These are phyloP conservation scores for Ernsta delagoae DNA, from an alignment of 2,888 invertebrate genomes.

Conservation along the genomic window DNA sequence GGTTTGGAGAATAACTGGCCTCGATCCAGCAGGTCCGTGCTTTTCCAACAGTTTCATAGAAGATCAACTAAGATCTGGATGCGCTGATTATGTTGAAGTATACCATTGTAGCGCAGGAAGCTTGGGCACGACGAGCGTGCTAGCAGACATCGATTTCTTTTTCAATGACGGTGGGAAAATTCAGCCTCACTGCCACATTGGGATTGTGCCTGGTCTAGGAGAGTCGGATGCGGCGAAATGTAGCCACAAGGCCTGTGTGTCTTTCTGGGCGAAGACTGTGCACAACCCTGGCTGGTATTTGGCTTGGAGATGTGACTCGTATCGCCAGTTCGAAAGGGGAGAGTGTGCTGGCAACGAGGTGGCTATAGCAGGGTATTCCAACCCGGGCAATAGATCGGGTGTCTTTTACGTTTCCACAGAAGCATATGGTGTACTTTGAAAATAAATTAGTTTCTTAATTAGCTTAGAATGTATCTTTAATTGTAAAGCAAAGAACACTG, in stretches of 20 bases:
- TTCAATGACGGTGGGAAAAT: conserved; percentile 82
- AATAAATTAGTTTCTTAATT: not conserved
- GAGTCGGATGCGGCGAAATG: conserved; percentile 72
- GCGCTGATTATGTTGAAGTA: conserved; percentile 85
- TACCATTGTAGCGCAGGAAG: conserved; percentile 86
- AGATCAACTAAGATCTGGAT: conserved; percentile 78
- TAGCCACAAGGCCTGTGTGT: conserved; percentile 74
- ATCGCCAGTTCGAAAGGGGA: conserved; percentile 62
- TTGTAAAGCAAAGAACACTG: not conserved
- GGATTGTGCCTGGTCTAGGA: conserved; percentile 64
- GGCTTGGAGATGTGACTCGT: conserved; percentile 70
- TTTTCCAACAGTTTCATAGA: conserved; percentile 70
- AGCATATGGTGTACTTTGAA: conserved; percentile 51
- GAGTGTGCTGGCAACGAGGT: conserved; percentile 66
- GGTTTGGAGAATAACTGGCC: conserved; percentile 67
- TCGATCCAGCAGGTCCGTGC: conserved; percentile 79
- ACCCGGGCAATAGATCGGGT: conserved; percentile 75
- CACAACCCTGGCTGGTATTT: conserved; percentile 58
- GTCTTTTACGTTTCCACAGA: conserved; percentile 73
- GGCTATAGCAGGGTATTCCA: conserved; percentile 61
- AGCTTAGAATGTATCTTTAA: not conserved
- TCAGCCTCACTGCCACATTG: conserved; percentile 81
- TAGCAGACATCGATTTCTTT: conserved; percentile 86
- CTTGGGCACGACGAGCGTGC: conserved; percentile 75
- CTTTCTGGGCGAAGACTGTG: conserved; percentile 66